Base-by-base conservation (phyloP, 2,113 vertebrate species). In the Girardinichthys multiradiatus region DNA sequence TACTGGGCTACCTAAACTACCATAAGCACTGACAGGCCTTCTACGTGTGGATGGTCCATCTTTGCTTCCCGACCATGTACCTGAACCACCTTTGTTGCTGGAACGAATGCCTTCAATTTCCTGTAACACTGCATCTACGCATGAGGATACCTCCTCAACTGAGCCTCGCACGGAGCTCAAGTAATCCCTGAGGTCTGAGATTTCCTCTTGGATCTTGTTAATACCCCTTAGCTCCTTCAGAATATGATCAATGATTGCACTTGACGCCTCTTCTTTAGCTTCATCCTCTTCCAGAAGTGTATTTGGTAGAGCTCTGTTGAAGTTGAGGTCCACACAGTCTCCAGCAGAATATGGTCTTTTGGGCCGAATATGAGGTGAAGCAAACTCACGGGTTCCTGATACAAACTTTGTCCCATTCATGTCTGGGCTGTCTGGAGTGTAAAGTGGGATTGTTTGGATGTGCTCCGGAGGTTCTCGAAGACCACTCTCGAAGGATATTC, bases 81-180 rank as follows among this genome's bases (percentile, higher is more conserved):
- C 68, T 30, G 88, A 74, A 27, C 68, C 68, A 7, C 70, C 17
- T 59, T 84, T 91, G 68, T 77, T 89, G 70, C 94, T 88, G 19
- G 91, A 91, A n/a, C 98, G 96, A 58, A 98, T 93, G 10, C 96
- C 96, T 87, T 97, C 97, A 76, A 99, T 99, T 90, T 97, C 97
- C 51, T 95, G 93, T 84, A 99, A 85, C 3, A 99, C 96, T 0
- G 96, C 96, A 74, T 99, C 98, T 35, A 99, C 97, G 10, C 97
- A 98, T 66, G 94, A 97, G 37, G 97, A 98, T 6, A 99, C 97
- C 87, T 99, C 97, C 73, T 99, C 98, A 68, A 99, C 97, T 5
- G 98, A 99, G 19, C 97, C 97, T 54, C 92, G 94, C 60, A 99
- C 96, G 77, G 96, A 95, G n/a, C 92, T 95, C 82, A 99, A 90